phyloP scores from a whole-genome alignment of 2,113 vertebrate species.

The Leiothrix lutea region DNA sequence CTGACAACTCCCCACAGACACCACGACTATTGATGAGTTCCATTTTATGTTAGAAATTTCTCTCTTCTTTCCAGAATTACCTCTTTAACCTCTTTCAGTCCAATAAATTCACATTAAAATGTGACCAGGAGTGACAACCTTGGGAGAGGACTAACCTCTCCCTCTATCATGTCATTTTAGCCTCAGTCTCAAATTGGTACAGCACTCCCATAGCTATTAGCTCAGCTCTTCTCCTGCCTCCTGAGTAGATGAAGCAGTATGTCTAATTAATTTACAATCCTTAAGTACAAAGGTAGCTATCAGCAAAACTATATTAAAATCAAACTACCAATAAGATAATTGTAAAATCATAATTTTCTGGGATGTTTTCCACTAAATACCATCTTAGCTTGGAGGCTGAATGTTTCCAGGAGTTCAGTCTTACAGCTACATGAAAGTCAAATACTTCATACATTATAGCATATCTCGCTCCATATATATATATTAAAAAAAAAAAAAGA shows the following conservation, averaged over 20 bases:
- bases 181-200: constrained; percentile 32
- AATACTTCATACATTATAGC: constrained; percentile 8
- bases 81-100: constrained; percentile 38
- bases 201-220: constrained; percentile 36
- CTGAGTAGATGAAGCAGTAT: constrained; percentile 28
- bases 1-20: constrained; percentile 33
- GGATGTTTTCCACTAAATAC: constrained; percentile 18
- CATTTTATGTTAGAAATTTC: constrained; percentile 33
- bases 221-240: constrained; percentile 19
- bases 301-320: constrained; percentile 42
- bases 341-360: constrained; percentile 13
- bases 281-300: constrained; percentile 50
- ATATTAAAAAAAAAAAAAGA: neutral
- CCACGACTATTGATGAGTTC: constrained; percentile 6
- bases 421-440: neutral
- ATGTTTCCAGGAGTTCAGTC: constrained; percentile 9
- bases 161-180: constrained; percentile 54
- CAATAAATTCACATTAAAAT: constrained; percentile 62
- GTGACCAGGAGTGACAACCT: constrained; percentile 41
- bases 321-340: neutral
- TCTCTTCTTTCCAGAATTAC: constrained; percentile 29
- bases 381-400: neutral
- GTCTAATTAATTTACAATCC: constrained; percentile 56
- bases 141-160: constrained; percentile 56
- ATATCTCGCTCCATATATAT: neutral